Evolutionary conservation across 2,113 vertebrate species (phyloP).

Genomic region (Gambusia holbrooki): DNA sequence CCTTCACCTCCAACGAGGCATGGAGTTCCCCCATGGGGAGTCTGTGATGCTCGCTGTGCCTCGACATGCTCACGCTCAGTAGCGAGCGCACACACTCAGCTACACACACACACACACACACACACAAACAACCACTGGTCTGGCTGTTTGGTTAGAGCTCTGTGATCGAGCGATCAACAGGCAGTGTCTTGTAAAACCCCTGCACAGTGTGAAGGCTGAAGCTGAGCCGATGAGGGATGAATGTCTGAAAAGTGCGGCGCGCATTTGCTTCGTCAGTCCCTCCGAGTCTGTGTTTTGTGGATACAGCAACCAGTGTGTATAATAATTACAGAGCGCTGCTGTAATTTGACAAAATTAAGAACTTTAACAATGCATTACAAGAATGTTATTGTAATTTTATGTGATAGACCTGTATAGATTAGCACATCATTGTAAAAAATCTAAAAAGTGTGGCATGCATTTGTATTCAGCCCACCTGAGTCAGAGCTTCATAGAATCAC

Average conservation of each 20-base stretch:
- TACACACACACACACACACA: neutral
- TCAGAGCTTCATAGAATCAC: no score
- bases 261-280: neutral
- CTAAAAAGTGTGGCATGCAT: no score
- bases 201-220: neutral
- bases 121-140: neutral
- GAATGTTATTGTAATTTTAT: no score
- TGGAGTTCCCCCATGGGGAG: slow-evolving; percentile 27
- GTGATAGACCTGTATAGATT: no score
- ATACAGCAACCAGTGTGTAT: neutral
- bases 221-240: no score
- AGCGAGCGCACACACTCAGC: neutral
- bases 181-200: neutral
- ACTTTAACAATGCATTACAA: no score
- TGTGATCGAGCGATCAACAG: neutral
- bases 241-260: neutral
- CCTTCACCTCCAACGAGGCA: slow-evolving; percentile 48
- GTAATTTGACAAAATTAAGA: no score
- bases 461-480: no score
- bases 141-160: neutral
- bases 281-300: neutral
- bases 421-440: no score
- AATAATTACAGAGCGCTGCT: no score
- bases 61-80: slow-evolving; percentile 4
- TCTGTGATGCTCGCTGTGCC: slow-evolving; percentile 6